Percentiles rank a stretch among this genome's conserved stretches.
These are phyloP conservation scores for Nephrocerus scutellatus DNA, from an alignment of 2,888 invertebrate genomes.

Conservation along the genomic window DNA sequence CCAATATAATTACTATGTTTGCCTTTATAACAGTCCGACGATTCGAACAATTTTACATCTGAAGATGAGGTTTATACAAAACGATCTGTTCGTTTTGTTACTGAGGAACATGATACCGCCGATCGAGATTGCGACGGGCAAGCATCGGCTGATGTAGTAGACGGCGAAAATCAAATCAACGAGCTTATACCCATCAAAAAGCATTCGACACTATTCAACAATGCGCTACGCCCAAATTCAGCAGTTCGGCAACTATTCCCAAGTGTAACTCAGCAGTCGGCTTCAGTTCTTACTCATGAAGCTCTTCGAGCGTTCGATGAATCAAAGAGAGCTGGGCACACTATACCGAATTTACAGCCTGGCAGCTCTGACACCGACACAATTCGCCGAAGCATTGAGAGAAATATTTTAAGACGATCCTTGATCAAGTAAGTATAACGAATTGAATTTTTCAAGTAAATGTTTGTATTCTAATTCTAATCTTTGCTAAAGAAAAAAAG, in stretches of 20 bases:
- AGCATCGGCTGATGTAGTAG: conserved; percentile 31
- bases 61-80: conserved; percentile 52
- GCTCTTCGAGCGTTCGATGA: conserved; percentile 65
- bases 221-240: conserved; percentile 58
- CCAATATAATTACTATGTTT: no score
- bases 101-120: conserved; percentile 43
- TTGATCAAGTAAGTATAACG: conserved; percentile 61
- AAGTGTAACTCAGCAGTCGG: conserved; percentile 59
- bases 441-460: conserved; percentile 1
- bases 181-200: conserved; percentile 46
- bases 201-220: conserved; percentile 46
- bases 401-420: conserved; percentile 74
- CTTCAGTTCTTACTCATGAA: conserved; percentile 61
- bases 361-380: conserved; percentile 55
- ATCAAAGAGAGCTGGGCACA: conserved; percentile 53
- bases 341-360: conserved; percentile 40
- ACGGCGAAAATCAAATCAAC: conserved; percentile 43
- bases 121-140: conserved; percentile 36
- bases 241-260: conserved; percentile 81
- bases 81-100: conserved; percentile 62
- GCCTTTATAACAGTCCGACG: conserved; percentile 36
- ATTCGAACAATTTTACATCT: conserved; percentile 42
- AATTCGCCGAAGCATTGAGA: conserved; percentile 69
- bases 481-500: conserved; percentile 39
- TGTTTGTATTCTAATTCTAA: neutral